Evolutionary conservation across 53 echinoderm and acorn worm species (phyloP).

Genomic region (Temnopleurus reevesii): DNA sequence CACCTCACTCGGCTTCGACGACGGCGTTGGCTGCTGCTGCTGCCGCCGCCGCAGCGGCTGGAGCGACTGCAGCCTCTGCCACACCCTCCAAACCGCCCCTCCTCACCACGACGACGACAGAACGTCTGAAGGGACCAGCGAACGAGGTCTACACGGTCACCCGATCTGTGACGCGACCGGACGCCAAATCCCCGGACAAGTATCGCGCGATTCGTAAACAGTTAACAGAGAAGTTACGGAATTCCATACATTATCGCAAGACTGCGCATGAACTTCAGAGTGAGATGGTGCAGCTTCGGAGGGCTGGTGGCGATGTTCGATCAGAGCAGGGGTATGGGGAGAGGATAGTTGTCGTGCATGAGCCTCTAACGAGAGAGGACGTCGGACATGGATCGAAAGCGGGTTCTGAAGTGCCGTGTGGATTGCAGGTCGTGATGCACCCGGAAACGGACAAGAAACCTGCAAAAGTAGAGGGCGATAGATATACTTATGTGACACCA

Average conservation of each 20-base stretch:
- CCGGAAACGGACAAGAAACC: not conserved
- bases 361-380: not conserved
- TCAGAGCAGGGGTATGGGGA: not conserved
- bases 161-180: constrained; percentile 17
- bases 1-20: not conserved
- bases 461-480: not conserved
- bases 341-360: not conserved
- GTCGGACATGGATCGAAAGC: not conserved
- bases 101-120: constrained; percentile 46
- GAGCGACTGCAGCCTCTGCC: not conserved
- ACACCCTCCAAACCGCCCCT: not conserved
- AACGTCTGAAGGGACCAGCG: constrained; percentile 48
- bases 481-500: not conserved
- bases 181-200: constrained; percentile 6
- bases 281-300: not conserved
- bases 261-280: constrained; percentile 15
- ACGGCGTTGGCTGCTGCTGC: not conserved
- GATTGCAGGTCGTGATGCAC: not conserved
- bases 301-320: not conserved
- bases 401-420: not conserved
- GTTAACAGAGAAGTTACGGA: constrained; percentile 8
- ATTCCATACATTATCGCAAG: constrained; percentile 37
- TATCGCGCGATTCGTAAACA: constrained; percentile 48
- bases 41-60: not conserved
- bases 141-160: constrained; percentile 49